These are phyloP conservation scores for Cisticola juncidis DNA, from an alignment of 2,113 vertebrate species.

Conservation along the genomic window DNA sequence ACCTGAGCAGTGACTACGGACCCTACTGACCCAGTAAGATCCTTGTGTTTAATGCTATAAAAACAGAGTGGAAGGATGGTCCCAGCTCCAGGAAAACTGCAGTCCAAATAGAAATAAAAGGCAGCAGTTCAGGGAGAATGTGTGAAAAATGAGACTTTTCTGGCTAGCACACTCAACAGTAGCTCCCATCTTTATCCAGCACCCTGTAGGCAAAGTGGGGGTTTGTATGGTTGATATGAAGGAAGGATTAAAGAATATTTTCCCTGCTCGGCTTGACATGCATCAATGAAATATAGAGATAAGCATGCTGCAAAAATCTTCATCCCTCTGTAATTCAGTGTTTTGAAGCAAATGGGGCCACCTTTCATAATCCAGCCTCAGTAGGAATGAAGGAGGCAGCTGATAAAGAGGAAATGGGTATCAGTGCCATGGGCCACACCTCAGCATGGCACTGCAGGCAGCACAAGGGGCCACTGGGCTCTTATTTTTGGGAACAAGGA, in stretches of 20 bases:
- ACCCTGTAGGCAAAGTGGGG: not conserved
- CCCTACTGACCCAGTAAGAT: not conserved
- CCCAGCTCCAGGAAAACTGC: not conserved
- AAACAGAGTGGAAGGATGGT: not conserved
- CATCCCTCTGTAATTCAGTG: not conserved
- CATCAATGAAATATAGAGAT: not conserved
- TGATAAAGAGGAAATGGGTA: not conserved
- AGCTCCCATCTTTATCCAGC: not conserved
- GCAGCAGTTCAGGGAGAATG: not conserved
- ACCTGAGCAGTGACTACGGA: not conserved
- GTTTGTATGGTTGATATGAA: not conserved
- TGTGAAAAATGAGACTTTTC: not conserved
- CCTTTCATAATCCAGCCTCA: not conserved
- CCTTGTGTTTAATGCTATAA: not conserved
- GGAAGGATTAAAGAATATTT: not conserved
- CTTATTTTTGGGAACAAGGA: not conserved
- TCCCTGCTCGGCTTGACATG: not conserved
- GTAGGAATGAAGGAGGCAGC: not conserved
- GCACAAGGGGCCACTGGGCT: fast-evolving
- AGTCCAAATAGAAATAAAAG: not conserved
- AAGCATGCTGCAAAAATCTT: not conserved
- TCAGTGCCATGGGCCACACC: not conserved
- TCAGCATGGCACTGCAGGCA: not conserved
- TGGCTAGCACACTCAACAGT: not conserved
- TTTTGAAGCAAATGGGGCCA: not conserved